These are phyloP conservation scores for Papilio glaucus DNA, from an alignment of 1,140 invertebrate genomes.

Conservation along the genomic window DNA sequence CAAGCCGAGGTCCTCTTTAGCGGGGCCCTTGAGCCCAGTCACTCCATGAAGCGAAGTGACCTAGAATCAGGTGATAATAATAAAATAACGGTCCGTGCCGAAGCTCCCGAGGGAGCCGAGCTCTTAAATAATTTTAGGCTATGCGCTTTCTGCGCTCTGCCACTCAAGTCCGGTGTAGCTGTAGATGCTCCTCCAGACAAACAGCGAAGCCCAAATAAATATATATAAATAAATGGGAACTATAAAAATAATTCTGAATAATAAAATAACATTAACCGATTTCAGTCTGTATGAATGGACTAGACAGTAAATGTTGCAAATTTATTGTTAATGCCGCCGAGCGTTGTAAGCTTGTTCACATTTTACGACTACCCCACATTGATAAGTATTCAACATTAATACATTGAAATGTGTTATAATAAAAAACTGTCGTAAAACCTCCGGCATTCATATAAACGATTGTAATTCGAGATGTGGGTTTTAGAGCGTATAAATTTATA, in stretches of 20 bases:
- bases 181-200: too few species aligned
- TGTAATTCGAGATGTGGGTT: slow-evolving; percentile 29
- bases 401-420: slow-evolving; percentile 29
- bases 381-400: slow-evolving; percentile 27
- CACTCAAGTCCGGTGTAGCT: too few species aligned
- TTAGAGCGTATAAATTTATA: slow-evolving; percentile 34
- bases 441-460: slow-evolving; percentile 26
- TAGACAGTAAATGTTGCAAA: neutral
- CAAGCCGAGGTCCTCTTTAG: too few species aligned
- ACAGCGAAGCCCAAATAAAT: too few species aligned
- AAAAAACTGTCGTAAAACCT: slow-evolving; percentile 28
- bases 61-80: too few species aligned
- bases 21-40: too few species aligned
- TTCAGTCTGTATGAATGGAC: slow-evolving; percentile 6
- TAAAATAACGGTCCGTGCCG: too few species aligned
- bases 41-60: too few species aligned
- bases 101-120: too few species aligned
- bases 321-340: neutral
- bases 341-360: slow-evolving; percentile 17
- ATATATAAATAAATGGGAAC: neutral
- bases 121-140: too few species aligned
- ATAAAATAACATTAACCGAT: neutral
- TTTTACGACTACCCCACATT: slow-evolving; percentile 33
- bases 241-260: neutral
- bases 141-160: too few species aligned